Evolutionary conservation across 2,113 vertebrate genomes (phyloP).

Genomic region (Coturnix japonica): DNA sequence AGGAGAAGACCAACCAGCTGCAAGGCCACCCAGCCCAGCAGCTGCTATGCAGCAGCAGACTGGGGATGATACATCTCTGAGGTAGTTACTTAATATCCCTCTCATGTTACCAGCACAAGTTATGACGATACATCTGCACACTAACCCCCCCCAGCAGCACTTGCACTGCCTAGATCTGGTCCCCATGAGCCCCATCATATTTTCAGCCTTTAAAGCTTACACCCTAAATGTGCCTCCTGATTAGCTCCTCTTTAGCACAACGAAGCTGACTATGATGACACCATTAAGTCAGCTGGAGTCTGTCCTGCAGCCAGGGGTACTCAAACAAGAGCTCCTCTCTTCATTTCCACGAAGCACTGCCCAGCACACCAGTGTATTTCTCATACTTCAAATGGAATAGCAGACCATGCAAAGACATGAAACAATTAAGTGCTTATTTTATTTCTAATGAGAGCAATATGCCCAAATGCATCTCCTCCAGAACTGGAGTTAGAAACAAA

Average conservation of each 20-base stretch:
- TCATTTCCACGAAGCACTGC: background rate
- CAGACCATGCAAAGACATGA: background rate
- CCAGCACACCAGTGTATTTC: background rate
- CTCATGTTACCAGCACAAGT: background rate
- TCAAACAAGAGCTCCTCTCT: background rate
- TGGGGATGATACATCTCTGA: background rate
- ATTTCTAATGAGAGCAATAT: constrained; percentile 68
- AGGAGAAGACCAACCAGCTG: background rate
- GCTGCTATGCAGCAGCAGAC: background rate
- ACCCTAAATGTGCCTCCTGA: accelerated
- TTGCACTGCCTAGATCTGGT: background rate
- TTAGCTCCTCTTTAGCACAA: background rate
- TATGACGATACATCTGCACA: background rate
- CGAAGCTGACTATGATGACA: background rate
- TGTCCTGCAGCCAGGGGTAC: background rate
- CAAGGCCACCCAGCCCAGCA: accelerated
- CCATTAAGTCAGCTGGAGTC: background rate
- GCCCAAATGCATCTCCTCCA: constrained; percentile 50
- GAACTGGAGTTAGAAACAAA: constrained; percentile 28
- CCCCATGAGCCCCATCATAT: background rate
- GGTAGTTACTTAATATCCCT: background rate
- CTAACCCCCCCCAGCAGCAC: too few relatives aligned
- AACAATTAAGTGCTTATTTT: constrained; percentile 15
- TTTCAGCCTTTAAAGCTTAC: background rate
- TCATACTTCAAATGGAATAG: background rate